Percentiles rank a stretch among this genome's conserved stretches.
phyloP scores from a whole-genome alignment of 2,797 vertebrate species.

The Mycteria americana region DNA sequence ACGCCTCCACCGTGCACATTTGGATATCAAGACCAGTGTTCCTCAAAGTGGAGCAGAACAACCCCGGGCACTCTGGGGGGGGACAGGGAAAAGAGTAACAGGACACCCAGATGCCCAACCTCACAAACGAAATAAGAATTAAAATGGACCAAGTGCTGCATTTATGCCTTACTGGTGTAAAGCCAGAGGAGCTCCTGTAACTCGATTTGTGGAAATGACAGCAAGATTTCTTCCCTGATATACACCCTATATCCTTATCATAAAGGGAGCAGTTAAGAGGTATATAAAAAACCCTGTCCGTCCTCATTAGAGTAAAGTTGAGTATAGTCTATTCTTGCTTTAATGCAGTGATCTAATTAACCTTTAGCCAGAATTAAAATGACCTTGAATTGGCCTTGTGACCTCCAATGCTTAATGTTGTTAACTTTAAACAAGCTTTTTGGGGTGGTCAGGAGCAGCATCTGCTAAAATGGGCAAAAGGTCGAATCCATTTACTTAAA shows the following conservation, averaged over 20 bases:
- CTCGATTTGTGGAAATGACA: neutral
- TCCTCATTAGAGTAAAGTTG: constrained; percentile 68
- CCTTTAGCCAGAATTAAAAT: constrained; percentile 79
- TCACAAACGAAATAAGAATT: neutral
- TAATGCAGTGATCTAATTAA: constrained; percentile 87
- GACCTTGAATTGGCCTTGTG: constrained; percentile 80
- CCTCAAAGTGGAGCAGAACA: neutral
- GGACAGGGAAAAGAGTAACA: rapidly evolving
- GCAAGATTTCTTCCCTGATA: neutral
- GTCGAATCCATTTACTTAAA: constrained; percentile 85
- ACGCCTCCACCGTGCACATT: rapidly evolving
- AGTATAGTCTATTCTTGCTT: constrained; percentile 75
- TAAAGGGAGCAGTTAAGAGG: constrained; percentile 5
- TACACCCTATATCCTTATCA: neutral
- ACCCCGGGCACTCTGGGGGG: rapidly evolving
- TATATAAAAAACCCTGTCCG: constrained; percentile 48
- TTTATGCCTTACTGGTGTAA: neutral
- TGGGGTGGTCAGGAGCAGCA: constrained; percentile 77
- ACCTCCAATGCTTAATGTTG: constrained; percentile 82
- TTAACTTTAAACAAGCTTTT: constrained; percentile 82
- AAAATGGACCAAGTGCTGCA: neutral
- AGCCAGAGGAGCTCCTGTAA: neutral
- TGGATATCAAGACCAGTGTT: neutral
- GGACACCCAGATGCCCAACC: neutral
- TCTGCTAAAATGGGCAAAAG: constrained; percentile 78